Evolutionary conservation across 2,113 vertebrate genomes (phyloP).

Genomic region (Siniperca chuatsi): DNA sequence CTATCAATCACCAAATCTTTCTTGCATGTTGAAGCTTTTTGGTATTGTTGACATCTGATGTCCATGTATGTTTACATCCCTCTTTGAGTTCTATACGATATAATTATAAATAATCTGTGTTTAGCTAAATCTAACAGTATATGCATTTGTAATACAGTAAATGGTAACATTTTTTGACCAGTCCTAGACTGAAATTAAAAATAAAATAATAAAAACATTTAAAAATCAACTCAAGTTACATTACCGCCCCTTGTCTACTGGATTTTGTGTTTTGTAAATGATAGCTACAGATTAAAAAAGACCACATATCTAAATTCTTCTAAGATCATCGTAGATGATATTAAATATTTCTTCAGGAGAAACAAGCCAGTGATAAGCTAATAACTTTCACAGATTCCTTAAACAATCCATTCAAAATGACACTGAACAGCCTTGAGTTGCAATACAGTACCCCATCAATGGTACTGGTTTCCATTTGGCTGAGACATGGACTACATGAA

Average conservation of each 20-base stretch:
- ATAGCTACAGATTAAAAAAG: not conserved
- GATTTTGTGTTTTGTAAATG: not conserved
- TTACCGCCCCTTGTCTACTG: not conserved
- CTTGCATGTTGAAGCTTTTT: not conserved
- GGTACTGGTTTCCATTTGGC: conserved; percentile 31
- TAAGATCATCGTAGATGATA: not conserved
- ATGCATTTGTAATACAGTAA: not conserved
- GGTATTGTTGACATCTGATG: not conserved
- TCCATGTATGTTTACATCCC: not conserved
- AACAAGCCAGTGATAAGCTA: not conserved
- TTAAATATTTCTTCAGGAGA: not conserved
- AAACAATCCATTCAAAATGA: not conserved
- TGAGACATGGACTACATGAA: conserved; percentile 30
- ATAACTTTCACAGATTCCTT: not conserved
- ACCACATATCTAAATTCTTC: not conserved
- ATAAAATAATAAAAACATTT: not conserved
- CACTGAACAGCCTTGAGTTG: not conserved
- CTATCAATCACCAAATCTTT: not conserved
- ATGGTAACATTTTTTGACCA: too few relatives aligned
- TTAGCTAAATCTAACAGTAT: not conserved
- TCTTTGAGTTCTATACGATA: not conserved
- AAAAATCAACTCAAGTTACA: not conserved
- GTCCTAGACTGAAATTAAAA: too few relatives aligned
- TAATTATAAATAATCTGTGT: not conserved
- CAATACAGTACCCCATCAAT: not conserved